Conservation (phyloP, 2,113 vertebrate species). For the Centrocercus urophasianus region DNA sequence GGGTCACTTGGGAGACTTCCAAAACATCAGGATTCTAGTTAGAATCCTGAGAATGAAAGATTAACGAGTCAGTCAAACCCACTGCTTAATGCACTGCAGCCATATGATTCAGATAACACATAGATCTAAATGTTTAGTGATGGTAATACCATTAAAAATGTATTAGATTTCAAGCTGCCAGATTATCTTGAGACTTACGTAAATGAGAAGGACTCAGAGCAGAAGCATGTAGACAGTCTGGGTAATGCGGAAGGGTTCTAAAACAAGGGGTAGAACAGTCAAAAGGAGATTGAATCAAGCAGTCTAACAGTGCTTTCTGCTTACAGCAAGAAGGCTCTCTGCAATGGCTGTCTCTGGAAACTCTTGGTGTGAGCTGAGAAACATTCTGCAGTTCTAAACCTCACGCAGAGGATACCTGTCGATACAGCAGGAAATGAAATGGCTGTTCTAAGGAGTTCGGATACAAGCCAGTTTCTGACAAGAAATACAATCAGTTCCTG, state of each 20-base stretch:
- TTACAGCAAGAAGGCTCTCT: not conserved
- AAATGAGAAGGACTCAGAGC: not conserved
- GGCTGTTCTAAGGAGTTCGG: not conserved
- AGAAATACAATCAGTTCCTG: not conserved
- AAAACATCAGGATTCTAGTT: not conserved
- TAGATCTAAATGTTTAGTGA: not conserved
- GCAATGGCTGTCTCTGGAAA: not conserved
- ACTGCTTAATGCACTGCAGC: not conserved
- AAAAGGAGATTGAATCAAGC: not conserved
- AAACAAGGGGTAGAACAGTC: not conserved
- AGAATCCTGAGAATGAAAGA: not conserved
- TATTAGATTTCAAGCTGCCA: not conserved
- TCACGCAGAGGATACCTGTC: fast-evolving
- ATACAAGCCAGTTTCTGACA: not conserved
- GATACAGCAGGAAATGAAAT: not conserved
- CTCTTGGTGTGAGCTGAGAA: not conserved
- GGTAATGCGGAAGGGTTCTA: not conserved
- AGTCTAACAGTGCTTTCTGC: not conserved
- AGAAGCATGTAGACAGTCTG: not conserved
- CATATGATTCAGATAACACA: not conserved
- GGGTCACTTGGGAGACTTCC: not conserved
- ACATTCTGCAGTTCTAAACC: not conserved
- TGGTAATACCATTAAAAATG: not conserved
- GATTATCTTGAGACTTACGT: not conserved
- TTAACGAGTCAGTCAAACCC: not conserved